Percentiles rank a stretch among this genome's conserved stretches.
Evolutionary conservation across 37 sponge, comb jelly and placozoan species (phyloP).

Genomic region (Theonella swinhoei): DNA sequence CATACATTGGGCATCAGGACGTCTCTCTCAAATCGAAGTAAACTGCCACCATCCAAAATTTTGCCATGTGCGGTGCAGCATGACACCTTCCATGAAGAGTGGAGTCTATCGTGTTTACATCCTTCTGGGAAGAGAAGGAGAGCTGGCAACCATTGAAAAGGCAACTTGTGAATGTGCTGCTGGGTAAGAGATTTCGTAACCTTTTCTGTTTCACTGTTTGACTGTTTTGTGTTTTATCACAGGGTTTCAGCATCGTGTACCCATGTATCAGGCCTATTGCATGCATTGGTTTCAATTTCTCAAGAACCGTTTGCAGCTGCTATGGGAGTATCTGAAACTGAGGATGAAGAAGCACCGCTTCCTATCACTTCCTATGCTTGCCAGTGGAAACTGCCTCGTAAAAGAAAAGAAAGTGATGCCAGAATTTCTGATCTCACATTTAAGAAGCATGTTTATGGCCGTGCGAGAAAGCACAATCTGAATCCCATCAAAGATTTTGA

Average conservation of each 20-base stretch:
- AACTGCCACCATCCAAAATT: conserved; percentile 35
- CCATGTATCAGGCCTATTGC: conserved; percentile 9
- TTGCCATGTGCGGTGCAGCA: conserved; percentile 46
- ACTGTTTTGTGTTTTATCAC: neutral
- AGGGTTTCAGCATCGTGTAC: conserved; percentile 23
- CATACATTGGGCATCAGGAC: conserved; percentile 46
- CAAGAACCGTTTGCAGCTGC: neutral
- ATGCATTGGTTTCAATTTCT: conserved; percentile 12
- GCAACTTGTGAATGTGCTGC: conserved; percentile 37
- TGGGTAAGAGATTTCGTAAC: conserved; percentile 1
- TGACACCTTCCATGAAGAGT: conserved; percentile 54
- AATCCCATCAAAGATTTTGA: conserved; percentile 36
- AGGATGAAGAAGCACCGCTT: conserved; percentile 28
- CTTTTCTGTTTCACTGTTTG: neutral
- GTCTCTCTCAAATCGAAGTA: conserved; percentile 20
- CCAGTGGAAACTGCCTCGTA: conserved; percentile 36
- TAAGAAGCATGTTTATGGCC: conserved; percentile 54
- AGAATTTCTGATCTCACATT: conserved; percentile 38
- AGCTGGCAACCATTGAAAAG: neutral
- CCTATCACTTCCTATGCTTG: conserved; percentile 29
- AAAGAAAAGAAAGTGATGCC: conserved; percentile 33
- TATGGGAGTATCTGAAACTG: no score
- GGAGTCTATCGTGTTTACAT: conserved; percentile 21
- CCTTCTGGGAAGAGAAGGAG: neutral
- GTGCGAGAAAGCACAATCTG: conserved; percentile 10